phyloP scores from a whole-genome alignment of 2,797 vertebrate species.

The Crocidura indochinensis region DNA sequence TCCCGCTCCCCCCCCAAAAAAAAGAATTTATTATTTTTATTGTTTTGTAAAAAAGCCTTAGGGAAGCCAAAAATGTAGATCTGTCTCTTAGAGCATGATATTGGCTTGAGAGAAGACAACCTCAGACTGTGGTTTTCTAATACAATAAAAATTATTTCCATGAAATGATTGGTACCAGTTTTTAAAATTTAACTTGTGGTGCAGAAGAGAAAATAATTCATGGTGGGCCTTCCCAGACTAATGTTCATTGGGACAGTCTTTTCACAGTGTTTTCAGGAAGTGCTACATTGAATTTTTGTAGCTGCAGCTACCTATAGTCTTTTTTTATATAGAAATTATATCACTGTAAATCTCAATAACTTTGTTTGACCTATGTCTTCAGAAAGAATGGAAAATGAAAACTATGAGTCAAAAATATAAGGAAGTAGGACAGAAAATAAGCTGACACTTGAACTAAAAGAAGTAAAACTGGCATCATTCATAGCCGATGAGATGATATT shows the following conservation, averaged over 20 bases:
- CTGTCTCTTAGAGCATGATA: no score
- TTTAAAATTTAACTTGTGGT: conserved; percentile 20
- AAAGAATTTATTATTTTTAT: no score
- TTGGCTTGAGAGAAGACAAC: not conserved
- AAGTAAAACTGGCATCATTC: conserved; percentile 5
- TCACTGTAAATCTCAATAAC: not conserved
- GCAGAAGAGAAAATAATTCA: not conserved
- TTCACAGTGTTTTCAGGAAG: not conserved
- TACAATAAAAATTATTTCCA: not conserved
- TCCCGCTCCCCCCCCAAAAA: no score
- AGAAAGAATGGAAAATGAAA: not conserved
- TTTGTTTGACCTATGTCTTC: not conserved
- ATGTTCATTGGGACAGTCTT: not conserved
- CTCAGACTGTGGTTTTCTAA: not conserved
- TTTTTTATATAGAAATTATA: not conserved
- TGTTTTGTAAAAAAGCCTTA: no score
- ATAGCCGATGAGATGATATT: conserved; percentile 1
- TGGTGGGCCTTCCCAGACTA: not conserved
- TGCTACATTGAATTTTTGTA: not conserved
- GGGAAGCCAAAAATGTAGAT: no score
- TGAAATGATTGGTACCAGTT: not conserved
- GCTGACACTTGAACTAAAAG: not conserved
- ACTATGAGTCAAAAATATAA: not conserved
- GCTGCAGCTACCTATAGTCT: not conserved
- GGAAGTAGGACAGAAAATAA: not conserved